phyloP scores from a whole-genome alignment of 2,113 vertebrate species.

The Oriolus oriolus region DNA sequence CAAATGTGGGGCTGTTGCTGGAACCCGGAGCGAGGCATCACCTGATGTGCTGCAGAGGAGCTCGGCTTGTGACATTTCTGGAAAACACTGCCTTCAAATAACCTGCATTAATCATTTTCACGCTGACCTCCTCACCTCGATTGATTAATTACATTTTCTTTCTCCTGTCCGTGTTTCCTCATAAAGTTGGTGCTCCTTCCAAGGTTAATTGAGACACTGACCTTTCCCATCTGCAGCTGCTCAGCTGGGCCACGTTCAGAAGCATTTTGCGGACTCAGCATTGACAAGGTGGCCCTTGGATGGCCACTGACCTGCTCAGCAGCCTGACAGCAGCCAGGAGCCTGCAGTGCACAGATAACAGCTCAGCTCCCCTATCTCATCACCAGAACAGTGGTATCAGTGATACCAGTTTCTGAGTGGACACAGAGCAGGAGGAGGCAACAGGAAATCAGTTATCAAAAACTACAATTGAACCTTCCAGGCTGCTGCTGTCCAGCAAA shows the following conservation, averaged over 20 bases:
- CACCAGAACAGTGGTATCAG: neutral
- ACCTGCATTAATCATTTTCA: conserved; percentile 66
- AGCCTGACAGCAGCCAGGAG: neutral
- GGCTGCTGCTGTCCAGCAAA: neutral
- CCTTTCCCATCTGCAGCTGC: conserved; percentile 53
- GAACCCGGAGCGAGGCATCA: neutral
- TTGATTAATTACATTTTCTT: conserved; percentile 67
- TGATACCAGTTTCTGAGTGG: neutral
- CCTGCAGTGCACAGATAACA: neutral
- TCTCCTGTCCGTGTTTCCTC: conserved; percentile 44
- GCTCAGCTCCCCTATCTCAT: neutral
- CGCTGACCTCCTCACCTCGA: conserved; percentile 41
- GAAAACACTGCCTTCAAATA: conserved; percentile 38
- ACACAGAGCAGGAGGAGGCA: neutral
- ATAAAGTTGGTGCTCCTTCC: conserved; percentile 53
- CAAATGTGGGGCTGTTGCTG: neutral
- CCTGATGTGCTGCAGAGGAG: neutral
- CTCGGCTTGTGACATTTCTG: conserved; percentile 49
- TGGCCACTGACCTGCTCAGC: conserved; percentile 3
- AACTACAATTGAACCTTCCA: neutral
- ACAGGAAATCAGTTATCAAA: neutral
- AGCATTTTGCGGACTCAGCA: conserved; percentile 60
- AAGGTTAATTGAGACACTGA: conserved; percentile 75
- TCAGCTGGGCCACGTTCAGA: neutral
- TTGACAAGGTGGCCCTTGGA: conserved; percentile 30